Conservation (phyloP, 2,113 vertebrate species). For the Labeo rohita region DNA sequence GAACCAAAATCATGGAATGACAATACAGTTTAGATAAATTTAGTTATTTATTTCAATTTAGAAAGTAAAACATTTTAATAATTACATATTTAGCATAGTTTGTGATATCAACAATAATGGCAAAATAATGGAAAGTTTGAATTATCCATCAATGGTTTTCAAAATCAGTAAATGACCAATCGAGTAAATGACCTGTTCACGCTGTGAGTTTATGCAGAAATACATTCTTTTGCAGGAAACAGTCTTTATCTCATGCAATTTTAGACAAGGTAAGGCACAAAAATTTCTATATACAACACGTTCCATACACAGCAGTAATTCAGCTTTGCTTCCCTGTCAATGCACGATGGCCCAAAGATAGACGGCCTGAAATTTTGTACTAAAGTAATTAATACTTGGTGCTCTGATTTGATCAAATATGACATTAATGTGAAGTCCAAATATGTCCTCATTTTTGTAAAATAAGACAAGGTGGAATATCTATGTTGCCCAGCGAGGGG, state of each 20-base stretch:
- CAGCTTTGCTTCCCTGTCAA: not conserved
- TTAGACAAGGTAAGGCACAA: not conserved
- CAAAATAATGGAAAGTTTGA: not conserved
- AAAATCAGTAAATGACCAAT: not conserved
- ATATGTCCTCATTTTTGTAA: too few relatives aligned
- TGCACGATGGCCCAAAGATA: not conserved
- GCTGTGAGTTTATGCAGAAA: not conserved
- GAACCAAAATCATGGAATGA: not conserved
- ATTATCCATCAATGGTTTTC: not conserved
- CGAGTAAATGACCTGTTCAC: not conserved
- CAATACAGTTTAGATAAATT: not conserved
- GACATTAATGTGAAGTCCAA: not conserved
- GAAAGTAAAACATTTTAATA: not conserved
- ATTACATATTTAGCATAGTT: not conserved
- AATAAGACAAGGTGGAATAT: too few relatives aligned
- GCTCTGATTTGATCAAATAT: not conserved
- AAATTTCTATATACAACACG: not conserved
- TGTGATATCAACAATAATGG: too few relatives aligned
- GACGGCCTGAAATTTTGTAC: too few relatives aligned
- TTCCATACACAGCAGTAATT: not conserved
- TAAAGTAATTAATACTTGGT: not conserved
- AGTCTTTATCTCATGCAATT: not conserved
- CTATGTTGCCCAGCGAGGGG: slow-evolving; percentile 57
- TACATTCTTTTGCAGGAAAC: not conserved
- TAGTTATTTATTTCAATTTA: not conserved